These are phyloP conservation scores for Drosophila fulvimacula DNA, from an alignment of 2,888 invertebrate genomes.

Conservation along the genomic window DNA sequence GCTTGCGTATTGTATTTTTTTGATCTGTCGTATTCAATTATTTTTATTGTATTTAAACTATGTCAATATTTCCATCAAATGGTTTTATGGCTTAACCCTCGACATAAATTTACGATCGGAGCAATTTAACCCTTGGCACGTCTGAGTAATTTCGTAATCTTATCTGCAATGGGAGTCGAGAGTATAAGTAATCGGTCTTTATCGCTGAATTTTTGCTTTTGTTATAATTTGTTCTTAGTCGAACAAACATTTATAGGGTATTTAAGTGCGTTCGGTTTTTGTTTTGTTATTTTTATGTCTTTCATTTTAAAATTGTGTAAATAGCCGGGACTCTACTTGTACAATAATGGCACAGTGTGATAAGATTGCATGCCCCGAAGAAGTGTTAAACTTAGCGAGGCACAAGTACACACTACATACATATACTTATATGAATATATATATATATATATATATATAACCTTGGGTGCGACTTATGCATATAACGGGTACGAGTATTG, in stretches of 20 bases:
- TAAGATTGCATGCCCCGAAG: constrained; percentile 60
- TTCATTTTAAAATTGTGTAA: constrained; percentile 13
- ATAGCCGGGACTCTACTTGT: constrained; percentile 23
- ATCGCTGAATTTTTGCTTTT: constrained; percentile 23
- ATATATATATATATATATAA: constrained; percentile 18
- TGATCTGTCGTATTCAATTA: constrained; percentile 4
- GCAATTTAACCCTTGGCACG: constrained; percentile 31
- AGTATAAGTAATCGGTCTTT: constrained; percentile 32
- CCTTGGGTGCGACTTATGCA: constrained; percentile 43
- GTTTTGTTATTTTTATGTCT: constrained; percentile 18
- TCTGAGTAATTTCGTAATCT: constrained; percentile 31
- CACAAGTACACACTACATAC: constrained; percentile 10
- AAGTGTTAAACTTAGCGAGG: constrained; percentile 45
- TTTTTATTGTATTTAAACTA: constrained; percentile 11
- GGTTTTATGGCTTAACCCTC: constrained; percentile 25
- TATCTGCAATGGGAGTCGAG: constrained; percentile 22
- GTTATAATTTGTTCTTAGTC: constrained; percentile 10
- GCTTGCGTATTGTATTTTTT: constrained; percentile 12
- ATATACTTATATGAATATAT: not conserved
- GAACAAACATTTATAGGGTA: constrained; percentile 48
- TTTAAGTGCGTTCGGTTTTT: constrained; percentile 19
- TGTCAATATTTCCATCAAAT: constrained; percentile 19
- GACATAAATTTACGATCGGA: constrained; percentile 3
- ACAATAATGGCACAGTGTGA: constrained; percentile 42
- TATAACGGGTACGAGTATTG: constrained; percentile 26